These are phyloP conservation scores for Aplysina aerophoba DNA, from an alignment of 37 sponge, comb jelly and placozoan species.

Conservation along the genomic window DNA sequence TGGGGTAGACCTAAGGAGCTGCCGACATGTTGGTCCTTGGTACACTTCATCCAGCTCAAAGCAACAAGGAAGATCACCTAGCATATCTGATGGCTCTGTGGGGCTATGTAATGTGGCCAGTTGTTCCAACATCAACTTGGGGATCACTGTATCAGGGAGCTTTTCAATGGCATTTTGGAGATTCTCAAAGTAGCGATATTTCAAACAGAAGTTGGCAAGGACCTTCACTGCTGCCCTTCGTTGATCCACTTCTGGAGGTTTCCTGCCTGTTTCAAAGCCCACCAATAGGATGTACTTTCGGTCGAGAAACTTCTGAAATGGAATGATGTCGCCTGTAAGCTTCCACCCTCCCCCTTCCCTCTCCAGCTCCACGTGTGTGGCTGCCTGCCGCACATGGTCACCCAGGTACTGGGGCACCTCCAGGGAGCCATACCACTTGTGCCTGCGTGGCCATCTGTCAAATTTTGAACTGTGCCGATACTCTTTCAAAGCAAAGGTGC, in stretches of 20 bases:
- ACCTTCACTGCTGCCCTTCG: not conserved
- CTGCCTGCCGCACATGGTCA: conserved; percentile 22
- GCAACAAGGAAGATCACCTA: not conserved
- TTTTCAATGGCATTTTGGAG: conserved; percentile 43
- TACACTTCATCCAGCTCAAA: not conserved
- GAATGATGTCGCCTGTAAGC: no score
- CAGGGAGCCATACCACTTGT: no score
- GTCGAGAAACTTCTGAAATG: not conserved
- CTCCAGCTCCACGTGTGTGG: not conserved
- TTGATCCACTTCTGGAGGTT: not conserved
- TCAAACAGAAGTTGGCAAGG: conserved; percentile 24
- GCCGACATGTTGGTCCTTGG: conserved; percentile 15
- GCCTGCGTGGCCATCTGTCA: no score
- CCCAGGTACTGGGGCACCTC: not conserved
- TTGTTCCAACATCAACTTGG: conserved; percentile 31
- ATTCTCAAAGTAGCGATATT: conserved; percentile 38
- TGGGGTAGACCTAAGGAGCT: not conserved
- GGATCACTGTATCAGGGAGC: not conserved
- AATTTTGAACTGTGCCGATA: no score
- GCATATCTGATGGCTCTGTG: not conserved
- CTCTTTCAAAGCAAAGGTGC: no score
- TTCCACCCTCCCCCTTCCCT: not conserved
- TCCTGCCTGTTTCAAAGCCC: not conserved
- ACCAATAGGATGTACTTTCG: not conserved
- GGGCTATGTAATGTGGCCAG: not conserved